A percentile compares a stretch with the other conserved stretches of the same genome.
phyloP scores from a whole-genome alignment of 2,797 vertebrate species.

The Parambassis ranga region DNA sequence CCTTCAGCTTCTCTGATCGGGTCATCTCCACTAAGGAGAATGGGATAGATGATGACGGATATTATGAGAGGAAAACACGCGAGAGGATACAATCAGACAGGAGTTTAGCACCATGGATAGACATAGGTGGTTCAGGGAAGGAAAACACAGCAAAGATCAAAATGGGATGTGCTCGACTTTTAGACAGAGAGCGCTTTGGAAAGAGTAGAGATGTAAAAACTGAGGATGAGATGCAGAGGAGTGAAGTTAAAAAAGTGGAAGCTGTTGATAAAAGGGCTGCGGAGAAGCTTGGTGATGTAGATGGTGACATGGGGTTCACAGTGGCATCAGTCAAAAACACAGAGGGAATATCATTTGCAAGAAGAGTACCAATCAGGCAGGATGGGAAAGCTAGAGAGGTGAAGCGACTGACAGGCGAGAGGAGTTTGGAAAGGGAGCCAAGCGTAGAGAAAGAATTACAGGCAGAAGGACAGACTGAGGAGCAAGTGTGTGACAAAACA shows the following conservation, averaged over 20 bases:
- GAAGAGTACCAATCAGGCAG: slow-evolving; percentile 66
- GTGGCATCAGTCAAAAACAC: slow-evolving; percentile 67
- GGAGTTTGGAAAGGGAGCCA: slow-evolving; percentile 12
- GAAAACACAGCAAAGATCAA: slow-evolving; percentile 36
- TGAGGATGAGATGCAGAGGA: slow-evolving; percentile 26
- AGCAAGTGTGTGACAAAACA: slow-evolving; percentile 8
- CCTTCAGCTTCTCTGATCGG: slow-evolving; percentile 78
- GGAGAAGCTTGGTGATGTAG: slow-evolving; percentile 27
- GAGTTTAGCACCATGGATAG: background rate
- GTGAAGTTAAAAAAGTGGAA: slow-evolving; percentile 27
- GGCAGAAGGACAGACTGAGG: slow-evolving; percentile 9
- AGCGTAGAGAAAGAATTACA: slow-evolving; percentile 26
- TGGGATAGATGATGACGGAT: slow-evolving; percentile 13
- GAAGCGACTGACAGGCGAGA: slow-evolving; percentile 21
- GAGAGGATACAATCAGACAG: slow-evolving; percentile 60
- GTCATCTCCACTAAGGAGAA: slow-evolving; percentile 58
- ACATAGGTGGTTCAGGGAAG: slow-evolving; percentile 8
- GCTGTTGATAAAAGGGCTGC: slow-evolving; percentile 15
- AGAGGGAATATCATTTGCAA: slow-evolving; percentile 72
- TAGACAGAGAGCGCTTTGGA: slow-evolving; percentile 39
- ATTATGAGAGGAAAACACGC: slow-evolving; percentile 18
- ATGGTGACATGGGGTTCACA: slow-evolving; percentile 67
- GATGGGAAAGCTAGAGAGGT: slow-evolving; percentile 51
- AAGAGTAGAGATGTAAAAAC: slow-evolving; percentile 34
- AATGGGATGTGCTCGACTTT: slow-evolving; percentile 8